A percentile compares a stretch with the other conserved stretches of the same genome.
phyloP scores from a whole-genome alignment of 2,888 invertebrate genomes.

The Iselma pallidipennis region DNA sequence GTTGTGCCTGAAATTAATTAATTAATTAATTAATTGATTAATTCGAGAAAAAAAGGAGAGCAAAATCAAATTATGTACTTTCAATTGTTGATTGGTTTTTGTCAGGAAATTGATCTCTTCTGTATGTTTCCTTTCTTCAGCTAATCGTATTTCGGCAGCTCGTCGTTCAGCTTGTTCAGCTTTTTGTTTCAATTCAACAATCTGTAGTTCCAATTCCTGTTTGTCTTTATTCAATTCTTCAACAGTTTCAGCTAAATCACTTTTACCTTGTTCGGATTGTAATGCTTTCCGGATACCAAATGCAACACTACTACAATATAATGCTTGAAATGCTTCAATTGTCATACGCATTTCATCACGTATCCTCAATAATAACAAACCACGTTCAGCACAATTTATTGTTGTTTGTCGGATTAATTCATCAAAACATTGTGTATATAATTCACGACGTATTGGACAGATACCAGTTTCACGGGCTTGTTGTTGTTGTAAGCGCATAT shows the following conservation, averaged over 20 bases:
- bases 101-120: slow-evolving; percentile 92
- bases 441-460: slow-evolving; percentile 89
- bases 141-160: slow-evolving; percentile 79
- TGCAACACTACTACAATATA: slow-evolving; percentile 96
- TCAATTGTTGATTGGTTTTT: slow-evolving; percentile 91
- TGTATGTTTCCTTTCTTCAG: slow-evolving; percentile 89
- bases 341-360: slow-evolving; percentile 97
- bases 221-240: slow-evolving; percentile 71
- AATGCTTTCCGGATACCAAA: slow-evolving; percentile 98
- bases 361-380: slow-evolving; percentile 87
- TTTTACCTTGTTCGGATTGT: slow-evolving; percentile 89
- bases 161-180: slow-evolving; percentile 83
- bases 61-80: slow-evolving; percentile 60
- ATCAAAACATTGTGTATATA: slow-evolving; percentile 96
- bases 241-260: slow-evolving; percentile 76
- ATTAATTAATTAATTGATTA: too few species aligned
- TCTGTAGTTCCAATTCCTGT: slow-evolving; percentile 65
- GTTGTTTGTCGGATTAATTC: slow-evolving; percentile 94
- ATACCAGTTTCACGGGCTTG: slow-evolving; percentile 82
- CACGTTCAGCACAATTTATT: slow-evolving; percentile 95
- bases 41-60: too few species aligned
- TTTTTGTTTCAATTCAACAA: slow-evolving; percentile 66
- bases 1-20: slow-evolving; percentile 71
- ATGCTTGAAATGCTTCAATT: slow-evolving; percentile 92
- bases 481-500: slow-evolving; percentile 63